These are phyloP conservation scores for Ageneiosus marmoratus DNA, from an alignment of 2,113 vertebrate species.

Conservation along the genomic window DNA sequence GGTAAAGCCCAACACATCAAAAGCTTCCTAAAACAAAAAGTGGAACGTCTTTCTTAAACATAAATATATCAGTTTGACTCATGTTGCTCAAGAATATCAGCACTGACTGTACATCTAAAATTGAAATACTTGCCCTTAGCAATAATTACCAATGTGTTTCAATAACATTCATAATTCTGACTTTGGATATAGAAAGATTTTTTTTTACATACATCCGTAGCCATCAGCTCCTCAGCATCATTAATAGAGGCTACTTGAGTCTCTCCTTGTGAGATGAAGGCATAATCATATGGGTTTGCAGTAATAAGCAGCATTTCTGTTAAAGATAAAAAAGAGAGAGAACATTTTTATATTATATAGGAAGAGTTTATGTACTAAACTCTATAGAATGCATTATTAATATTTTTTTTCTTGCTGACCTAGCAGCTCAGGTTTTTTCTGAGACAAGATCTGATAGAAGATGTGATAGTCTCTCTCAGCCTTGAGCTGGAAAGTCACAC, in stretches of 20 bases:
- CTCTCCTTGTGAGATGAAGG: constrained; percentile 72
- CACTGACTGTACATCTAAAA: background rate
- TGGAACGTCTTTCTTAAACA: background rate
- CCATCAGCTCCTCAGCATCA: constrained; percentile 52
- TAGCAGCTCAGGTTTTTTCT: constrained; percentile 84
- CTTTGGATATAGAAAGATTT: constrained; percentile 28
- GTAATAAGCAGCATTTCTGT: constrained; percentile 71
- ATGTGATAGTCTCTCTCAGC: constrained; percentile 92
- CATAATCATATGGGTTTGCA: constrained; percentile 68
- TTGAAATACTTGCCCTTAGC: background rate
- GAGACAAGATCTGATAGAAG: constrained; percentile 92
- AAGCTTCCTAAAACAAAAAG: constrained; percentile 61
- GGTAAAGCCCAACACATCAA: constrained; percentile 82
- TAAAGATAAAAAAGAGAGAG: constrained; percentile 56
- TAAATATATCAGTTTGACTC: constrained; percentile 12
- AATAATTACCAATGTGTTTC: background rate
- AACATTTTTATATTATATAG: constrained; percentile 57
- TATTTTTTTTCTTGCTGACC: constrained; percentile 62
- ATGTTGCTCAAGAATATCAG: background rate
- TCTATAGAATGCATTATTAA: background rate
- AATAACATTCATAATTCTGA: background rate
- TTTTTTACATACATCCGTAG: constrained; percentile 46
- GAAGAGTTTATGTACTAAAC: background rate
- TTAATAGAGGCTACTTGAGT: constrained; percentile 66
- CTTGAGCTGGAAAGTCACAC: constrained; percentile 87